Conservation (phyloP, 2,888 invertebrate genomes). For the Philereme transversata region DNA sequence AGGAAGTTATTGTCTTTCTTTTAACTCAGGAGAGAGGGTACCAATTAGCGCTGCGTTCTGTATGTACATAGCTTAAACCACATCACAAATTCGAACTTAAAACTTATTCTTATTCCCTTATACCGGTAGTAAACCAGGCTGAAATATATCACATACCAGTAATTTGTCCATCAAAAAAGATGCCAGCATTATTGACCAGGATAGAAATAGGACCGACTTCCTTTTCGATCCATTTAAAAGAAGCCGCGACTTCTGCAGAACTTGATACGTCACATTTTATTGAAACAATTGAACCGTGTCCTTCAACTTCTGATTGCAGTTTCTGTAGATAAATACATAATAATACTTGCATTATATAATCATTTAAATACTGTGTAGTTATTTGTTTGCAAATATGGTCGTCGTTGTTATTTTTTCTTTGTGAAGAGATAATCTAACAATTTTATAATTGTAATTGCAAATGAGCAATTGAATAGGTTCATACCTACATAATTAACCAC, state of each 20-base stretch:
- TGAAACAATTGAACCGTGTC: constrained; percentile 43
- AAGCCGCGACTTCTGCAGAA: constrained; percentile 41
- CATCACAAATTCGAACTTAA: too few relatives aligned
- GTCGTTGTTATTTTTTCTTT: too few relatives aligned
- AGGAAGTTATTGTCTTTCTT: too few relatives aligned
- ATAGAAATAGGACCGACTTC: constrained; percentile 47
- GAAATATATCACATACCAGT: constrained; percentile 40
- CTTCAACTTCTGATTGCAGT: constrained; percentile 37
- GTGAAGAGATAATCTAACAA: too few relatives aligned
- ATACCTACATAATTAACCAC: too few relatives aligned
- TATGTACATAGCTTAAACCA: too few relatives aligned
- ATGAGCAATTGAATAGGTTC: too few relatives aligned
- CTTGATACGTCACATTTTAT: constrained; percentile 52
- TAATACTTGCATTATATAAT: not conserved
- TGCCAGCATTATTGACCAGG: constrained; percentile 58
- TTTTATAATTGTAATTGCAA: too few relatives aligned
- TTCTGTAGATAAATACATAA: constrained; percentile 32
- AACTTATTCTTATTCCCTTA: too few relatives aligned
- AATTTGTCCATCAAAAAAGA: constrained; percentile 43
- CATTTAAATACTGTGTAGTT: not conserved
- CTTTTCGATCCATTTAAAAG: constrained; percentile 51
- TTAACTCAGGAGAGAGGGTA: too few relatives aligned
- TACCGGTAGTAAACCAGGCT: too few relatives aligned
- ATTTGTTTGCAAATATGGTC: not conserved
- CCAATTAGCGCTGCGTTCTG: too few relatives aligned